Percentiles rank a stretch among this genome's conserved stretches.
Conservation (phyloP, 1,140 invertebrate genomes). For the Papilio polytes region DNA sequence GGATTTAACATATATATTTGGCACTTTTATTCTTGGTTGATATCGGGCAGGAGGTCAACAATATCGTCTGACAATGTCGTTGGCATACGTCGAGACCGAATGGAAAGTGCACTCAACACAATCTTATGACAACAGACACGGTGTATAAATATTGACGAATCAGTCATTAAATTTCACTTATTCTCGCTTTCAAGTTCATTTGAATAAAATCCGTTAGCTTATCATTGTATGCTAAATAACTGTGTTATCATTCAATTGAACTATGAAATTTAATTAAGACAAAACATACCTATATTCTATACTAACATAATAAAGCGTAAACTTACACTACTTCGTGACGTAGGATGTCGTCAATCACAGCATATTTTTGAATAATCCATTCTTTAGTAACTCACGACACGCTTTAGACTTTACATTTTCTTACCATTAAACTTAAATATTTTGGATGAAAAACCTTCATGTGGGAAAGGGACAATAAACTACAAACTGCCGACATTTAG, state of each 20-base stretch:
- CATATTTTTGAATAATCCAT: too few relatives aligned
- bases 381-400: too few relatives aligned
- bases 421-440: too few relatives aligned
- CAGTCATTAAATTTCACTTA: slow-evolving; percentile 32
- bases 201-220: neutral
- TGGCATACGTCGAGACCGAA: neutral
- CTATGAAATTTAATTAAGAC: neutral
- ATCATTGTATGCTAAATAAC: slow-evolving; percentile 3
- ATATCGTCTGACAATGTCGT: neutral
- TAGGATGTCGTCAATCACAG: too few relatives aligned
- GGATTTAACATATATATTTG: neutral
- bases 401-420: too few relatives aligned
- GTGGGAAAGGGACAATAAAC: too few relatives aligned
- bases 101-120: slow-evolving; percentile 22
- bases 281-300: neutral
- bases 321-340: too few relatives aligned
- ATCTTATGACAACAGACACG: slow-evolving; percentile 24
- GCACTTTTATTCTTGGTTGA: neutral
- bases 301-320: too few relatives aligned
- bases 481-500: too few relatives aligned
- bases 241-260: neutral
- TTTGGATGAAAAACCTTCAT: too few relatives aligned
- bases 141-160: slow-evolving; percentile 10
- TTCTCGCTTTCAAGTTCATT: slow-evolving; percentile 1
- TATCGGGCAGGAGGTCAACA: slow-evolving; percentile 20